phyloP scores from a whole-genome alignment of 2,797 vertebrate species.

The Acropternis orthonyx region DNA sequence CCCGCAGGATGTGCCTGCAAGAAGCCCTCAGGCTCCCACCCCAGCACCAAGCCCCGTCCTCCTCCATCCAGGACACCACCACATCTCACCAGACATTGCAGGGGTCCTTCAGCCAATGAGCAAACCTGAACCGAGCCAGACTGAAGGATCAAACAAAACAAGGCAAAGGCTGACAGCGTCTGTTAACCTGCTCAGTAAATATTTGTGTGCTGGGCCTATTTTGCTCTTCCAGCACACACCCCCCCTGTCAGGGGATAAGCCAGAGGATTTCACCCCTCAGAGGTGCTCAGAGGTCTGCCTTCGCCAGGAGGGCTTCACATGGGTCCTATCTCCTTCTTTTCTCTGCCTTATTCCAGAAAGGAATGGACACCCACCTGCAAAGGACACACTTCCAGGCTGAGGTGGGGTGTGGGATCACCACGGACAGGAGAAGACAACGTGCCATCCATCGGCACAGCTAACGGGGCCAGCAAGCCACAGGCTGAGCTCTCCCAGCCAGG shows the following conservation, averaged over 20 bases:
- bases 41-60: accelerated
- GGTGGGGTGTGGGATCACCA: background rate
- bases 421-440: accelerated
- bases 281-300: background rate
- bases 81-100: background rate
- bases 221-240: background rate
- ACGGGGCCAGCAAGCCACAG: accelerated
- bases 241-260: background rate
- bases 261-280: background rate
- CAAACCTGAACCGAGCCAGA: background rate
- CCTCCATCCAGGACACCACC: background rate
- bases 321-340: background rate
- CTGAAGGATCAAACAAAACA: background rate
- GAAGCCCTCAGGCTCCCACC: background rate
- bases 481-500: background rate
- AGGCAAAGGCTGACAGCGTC: background rate
- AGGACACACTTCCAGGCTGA: background rate
- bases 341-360: background rate
- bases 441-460: accelerated
- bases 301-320: background rate
- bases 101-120: background rate
- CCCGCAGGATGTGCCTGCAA: background rate
- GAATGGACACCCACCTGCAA: background rate
- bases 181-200: background rate
- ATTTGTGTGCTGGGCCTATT: background rate